Evolutionary conservation across 2,888 invertebrate species (phyloP).

Genomic region (Stegana nigrithorax): DNA sequence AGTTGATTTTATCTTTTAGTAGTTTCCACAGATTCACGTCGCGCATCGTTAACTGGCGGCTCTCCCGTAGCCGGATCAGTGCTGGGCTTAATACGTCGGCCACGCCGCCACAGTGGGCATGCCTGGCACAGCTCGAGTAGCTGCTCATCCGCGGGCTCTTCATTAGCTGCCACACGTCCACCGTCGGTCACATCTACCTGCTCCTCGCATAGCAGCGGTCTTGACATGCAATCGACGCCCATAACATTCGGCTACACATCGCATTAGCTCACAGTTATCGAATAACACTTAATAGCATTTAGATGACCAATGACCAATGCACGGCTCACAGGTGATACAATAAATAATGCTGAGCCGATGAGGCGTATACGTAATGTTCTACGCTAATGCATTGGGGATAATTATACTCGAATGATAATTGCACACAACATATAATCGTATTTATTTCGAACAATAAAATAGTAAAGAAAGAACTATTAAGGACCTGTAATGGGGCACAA

Average conservation of each 20-base stretch:
- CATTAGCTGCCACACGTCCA: constrained; percentile 47
- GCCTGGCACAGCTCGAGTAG: constrained; percentile 54
- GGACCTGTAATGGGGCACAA: not conserved
- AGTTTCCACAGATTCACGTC: constrained; percentile 31
- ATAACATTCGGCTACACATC: too few species aligned
- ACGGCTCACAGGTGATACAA: too few species aligned
- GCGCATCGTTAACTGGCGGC: constrained; percentile 38
- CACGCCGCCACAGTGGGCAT: constrained; percentile 42
- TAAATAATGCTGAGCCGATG: too few species aligned
- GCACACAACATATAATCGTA: not conserved
- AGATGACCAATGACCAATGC: too few species aligned
- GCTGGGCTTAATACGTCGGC: constrained; percentile 51
- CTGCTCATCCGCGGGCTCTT: constrained; percentile 43
- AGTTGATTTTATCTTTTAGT: not conserved
- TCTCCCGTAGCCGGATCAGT: constrained; percentile 59
- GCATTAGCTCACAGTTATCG: too few species aligned
- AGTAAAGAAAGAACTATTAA: not conserved
- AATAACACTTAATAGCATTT: too few species aligned
- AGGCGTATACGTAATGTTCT: too few species aligned
- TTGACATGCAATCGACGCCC: constrained; percentile 41
- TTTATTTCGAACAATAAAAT: not conserved
- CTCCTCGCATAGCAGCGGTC: constrained; percentile 43
- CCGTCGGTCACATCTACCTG: constrained; percentile 46
- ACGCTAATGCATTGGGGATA: too few species aligned
- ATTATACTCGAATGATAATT: too few species aligned